Conservation (phyloP, 2,888 invertebrate genomes). For the Lumbricus terrestris region DNA sequence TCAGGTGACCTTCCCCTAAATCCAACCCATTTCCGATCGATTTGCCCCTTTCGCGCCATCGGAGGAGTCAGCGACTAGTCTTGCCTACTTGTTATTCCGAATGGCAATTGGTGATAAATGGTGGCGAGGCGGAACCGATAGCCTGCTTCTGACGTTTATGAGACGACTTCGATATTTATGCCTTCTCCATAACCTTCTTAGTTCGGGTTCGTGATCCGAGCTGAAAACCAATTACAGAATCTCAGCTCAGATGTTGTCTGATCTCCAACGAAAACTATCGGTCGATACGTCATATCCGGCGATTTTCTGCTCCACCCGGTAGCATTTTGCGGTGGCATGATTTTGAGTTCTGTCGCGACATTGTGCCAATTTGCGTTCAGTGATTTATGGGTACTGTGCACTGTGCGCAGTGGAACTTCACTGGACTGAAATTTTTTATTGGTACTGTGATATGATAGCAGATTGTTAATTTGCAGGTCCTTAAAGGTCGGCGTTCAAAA, state of each 20-base stretch:
- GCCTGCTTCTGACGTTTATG: background rate
- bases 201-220: background rate
- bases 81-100: slow-evolving; percentile 3
- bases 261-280: background rate
- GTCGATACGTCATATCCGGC: background rate
- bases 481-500: background rate
- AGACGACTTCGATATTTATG: background rate
- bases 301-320: background rate
- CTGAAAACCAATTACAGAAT: background rate
- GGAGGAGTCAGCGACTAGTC: too few species aligned
- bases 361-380: background rate
- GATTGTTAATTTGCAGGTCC: background rate
- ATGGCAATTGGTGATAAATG: slow-evolving; percentile 3
- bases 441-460: background rate
- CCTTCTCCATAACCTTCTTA: background rate
- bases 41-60: background rate
- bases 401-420: background rate
- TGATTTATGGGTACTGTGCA: background rate
- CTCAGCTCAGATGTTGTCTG: background rate
- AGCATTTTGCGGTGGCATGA: background rate
- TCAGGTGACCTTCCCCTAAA: background rate
- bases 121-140: background rate
- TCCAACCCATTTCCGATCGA: background rate
- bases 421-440: background rate
- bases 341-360: background rate